A percentile compares a stretch with the other conserved stretches of the same genome.
phyloP scores from a whole-genome alignment of 2,113 vertebrate species.

The Orientallactaga bullata region DNA sequence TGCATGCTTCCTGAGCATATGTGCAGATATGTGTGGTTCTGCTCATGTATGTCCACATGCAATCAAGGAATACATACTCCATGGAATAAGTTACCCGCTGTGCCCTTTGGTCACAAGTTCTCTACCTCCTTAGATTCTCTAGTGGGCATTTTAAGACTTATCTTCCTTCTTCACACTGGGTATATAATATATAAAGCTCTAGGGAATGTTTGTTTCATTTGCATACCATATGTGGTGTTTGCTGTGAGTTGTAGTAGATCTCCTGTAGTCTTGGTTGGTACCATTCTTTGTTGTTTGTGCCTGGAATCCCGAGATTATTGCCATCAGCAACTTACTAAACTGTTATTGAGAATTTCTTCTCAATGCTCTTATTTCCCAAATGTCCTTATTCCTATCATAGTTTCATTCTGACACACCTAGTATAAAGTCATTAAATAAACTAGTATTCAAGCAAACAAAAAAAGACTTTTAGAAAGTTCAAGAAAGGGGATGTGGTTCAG shows the following conservation, averaged over 20 bases:
- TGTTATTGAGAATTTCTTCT: slow-evolving; percentile 51
- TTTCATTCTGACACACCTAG: slow-evolving; percentile 19
- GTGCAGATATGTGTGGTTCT: background rate
- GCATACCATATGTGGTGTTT: background rate
- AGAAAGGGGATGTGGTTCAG: background rate
- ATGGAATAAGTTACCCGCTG: background rate
- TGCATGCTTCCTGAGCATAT: background rate
- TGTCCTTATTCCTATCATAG: slow-evolving; percentile 28
- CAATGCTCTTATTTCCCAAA: slow-evolving; percentile 27
- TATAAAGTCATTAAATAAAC: slow-evolving; percentile 50
- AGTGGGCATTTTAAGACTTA: background rate
- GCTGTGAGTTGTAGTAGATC: background rate
- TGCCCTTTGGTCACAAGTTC: slow-evolving; percentile 20
- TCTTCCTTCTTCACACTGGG: background rate
- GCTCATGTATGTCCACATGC: background rate
- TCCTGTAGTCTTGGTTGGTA: background rate
- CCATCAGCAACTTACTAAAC: slow-evolving; percentile 3
- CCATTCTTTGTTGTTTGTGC: slow-evolving; percentile 50
- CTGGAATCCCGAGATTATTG: background rate
- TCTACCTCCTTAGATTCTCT: background rate
- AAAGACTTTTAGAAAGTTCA: slow-evolving; percentile 18
- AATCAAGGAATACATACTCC: background rate
- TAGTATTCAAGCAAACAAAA: slow-evolving; percentile 13
- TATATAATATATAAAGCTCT: slow-evolving; percentile 35
- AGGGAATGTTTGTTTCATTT: slow-evolving; percentile 47